phyloP scores from a whole-genome alignment of 2,888 invertebrate species.

The Neoaliturus tenellus region DNA sequence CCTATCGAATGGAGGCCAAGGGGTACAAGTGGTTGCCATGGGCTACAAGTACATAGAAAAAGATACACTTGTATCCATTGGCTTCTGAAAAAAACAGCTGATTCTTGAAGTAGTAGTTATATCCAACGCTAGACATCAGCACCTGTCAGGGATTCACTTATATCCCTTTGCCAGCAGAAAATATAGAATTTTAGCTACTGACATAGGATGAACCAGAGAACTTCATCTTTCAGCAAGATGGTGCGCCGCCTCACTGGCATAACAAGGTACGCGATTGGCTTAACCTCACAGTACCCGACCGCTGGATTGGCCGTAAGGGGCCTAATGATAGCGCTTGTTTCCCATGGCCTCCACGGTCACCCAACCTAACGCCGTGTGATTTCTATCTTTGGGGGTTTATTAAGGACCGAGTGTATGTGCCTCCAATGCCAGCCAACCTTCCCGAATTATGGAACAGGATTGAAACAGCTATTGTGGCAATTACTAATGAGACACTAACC shows the following conservation, averaged over 20 bases:
- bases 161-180: no score
- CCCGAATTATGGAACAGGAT: conserved; percentile 37
- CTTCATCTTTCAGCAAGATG: conserved; percentile 51
- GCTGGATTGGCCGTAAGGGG: conserved; percentile 26
- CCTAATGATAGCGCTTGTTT: conserved; percentile 39
- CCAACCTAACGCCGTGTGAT: conserved; percentile 46
- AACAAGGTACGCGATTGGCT: conserved; percentile 8
- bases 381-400: conserved; percentile 44
- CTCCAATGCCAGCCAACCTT: conserved; percentile 43
- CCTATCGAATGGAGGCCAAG: no score
- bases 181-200: no score
- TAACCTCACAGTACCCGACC: conserved; percentile 5
- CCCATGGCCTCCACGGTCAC: conserved; percentile 38
- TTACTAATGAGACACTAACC: conserved; percentile 37
- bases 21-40: no score
- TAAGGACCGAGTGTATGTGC: conserved; percentile 42
- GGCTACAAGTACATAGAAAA: no score
- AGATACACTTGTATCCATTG: no score
- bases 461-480: conserved; percentile 26
- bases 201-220: conserved; percentile 28
- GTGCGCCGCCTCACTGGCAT: conserved; percentile 47
- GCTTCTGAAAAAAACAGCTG: no score
- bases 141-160: no score
- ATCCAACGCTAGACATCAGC: no score
- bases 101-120: no score